Base-by-base conservation (phyloP, 92 coral and sea anemone species). In the Palythoa caribaeorum region DNA sequence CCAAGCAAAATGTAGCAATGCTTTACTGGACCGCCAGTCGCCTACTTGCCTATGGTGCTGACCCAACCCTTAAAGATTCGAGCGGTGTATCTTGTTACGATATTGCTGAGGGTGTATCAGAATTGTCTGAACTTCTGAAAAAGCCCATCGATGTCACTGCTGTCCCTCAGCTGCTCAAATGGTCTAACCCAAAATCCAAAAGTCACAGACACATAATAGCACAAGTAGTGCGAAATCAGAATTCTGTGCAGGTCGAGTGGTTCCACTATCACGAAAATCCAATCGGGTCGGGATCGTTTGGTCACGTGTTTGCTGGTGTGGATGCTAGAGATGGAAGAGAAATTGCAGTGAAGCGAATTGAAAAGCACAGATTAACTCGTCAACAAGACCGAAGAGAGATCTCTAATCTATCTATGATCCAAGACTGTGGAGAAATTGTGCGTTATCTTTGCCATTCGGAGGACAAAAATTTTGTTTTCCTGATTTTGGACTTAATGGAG, bases 341-440 rank as follows among this genome's bases (percentile, higher is more conserved):
- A n/a, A n/a, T n/a, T n/a, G 28, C 63, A n/a, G 69, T 62, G 69
- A 62, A 62, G 3, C 69, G 69, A 13, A 11, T 62, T 62, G 69
- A 62, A 62, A 62, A 62, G 69, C 69, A 62, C 69, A 62, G 69
- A 62, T 11, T 62, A 14, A 62, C 69, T 62, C n/a, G 69, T 62
- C 17, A 62, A 62, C n/a, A 62, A 62, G 69, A 62, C 69, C n/a
- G 69, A n/a, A n/a, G n/a, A n/a, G n/a, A n/a, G n/a, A n/a, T n/a
- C n/a, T n/a, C n/a, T n/a, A n/a, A n/a, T n/a, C n/a, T n/a, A n/a
- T n/a, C n/a, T n/a, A n/a, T n/a, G n/a, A n/a, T n/a, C n/a, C n/a
- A n/a, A n/a, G n/a, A n/a, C n/a, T n/a, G n/a, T n/a, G n/a, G n/a
- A n/a, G n/a, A n/a, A n/a, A n/a, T n/a, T n/a, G n/a, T n/a, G 20